phyloP scores from a whole-genome alignment of 2,113 vertebrate species.

The Cyprinus carpio region DNA sequence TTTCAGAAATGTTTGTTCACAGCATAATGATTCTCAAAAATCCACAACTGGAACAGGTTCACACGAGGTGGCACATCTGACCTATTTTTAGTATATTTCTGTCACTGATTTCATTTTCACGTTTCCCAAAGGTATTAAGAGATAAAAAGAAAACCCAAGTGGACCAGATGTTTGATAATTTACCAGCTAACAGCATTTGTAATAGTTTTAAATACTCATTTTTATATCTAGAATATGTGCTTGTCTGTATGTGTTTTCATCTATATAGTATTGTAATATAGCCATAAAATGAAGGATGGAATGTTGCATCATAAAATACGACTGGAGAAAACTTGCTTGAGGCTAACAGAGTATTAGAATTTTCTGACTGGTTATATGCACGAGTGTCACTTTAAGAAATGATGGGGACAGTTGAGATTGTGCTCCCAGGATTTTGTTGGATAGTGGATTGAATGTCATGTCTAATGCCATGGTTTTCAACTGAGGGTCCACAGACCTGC shows the following conservation, averaged over 20 bases:
- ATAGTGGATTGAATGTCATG: slow-evolving; percentile 7
- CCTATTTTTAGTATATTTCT: slow-evolving; percentile 10
- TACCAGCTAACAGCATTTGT: neutral
- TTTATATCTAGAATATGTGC: neutral
- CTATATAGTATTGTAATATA: neutral
- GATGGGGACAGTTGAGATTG: neutral
- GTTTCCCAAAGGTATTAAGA: slow-evolving; percentile 7
- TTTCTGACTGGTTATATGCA: neutral
- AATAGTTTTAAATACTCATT: neutral
- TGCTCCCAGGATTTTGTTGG: neutral
- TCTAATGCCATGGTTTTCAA: neutral
- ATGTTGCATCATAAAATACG: neutral
- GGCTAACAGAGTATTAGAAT: neutral
- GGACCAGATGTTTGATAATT: neutral
- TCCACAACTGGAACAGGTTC: neutral
- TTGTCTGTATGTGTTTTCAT: neutral
- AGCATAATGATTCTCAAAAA: slow-evolving; percentile 1
- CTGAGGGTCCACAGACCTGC: neutral
- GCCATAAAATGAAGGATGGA: neutral
- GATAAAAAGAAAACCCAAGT: neutral
- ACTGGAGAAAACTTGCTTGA: neutral
- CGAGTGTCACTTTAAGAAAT: neutral
- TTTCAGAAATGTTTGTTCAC: neutral
- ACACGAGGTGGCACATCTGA: neutral
- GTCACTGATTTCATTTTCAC: slow-evolving; percentile 25